Evolutionary conservation across 2,888 invertebrate genomes (phyloP).

Genomic region (Aphodius granarius): DNA sequence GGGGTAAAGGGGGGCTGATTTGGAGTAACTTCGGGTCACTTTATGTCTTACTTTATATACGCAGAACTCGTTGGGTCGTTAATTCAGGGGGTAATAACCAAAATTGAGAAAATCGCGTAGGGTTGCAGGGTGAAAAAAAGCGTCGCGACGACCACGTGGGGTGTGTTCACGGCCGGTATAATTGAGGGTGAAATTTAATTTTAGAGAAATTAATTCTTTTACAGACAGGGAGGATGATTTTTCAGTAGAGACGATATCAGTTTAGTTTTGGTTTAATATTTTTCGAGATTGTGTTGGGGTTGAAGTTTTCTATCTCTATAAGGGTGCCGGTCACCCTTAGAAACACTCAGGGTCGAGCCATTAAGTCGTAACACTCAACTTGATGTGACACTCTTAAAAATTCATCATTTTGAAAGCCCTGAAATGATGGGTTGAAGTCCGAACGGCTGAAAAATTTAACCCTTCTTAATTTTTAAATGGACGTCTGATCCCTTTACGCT

Average conservation of each 20-base stretch:
- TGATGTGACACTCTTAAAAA: not conserved
- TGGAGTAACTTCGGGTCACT: not conserved
- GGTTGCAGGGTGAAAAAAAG: not conserved
- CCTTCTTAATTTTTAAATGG: not conserved
- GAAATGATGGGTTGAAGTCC: not conserved
- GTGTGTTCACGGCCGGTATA: not conserved
- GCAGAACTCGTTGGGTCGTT: constrained; percentile 1
- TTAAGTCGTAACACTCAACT: not conserved
- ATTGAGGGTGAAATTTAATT: not conserved
- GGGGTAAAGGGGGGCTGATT: too few relatives aligned
- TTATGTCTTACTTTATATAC: constrained; percentile 11
- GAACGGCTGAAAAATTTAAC: not conserved
- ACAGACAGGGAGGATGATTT: too few relatives aligned
- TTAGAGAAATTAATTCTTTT: too few relatives aligned
- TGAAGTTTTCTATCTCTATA: not conserved
- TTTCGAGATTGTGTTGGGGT: not conserved
- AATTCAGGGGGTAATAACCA: not conserved
- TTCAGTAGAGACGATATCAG: too few relatives aligned
- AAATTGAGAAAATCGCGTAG: not conserved
- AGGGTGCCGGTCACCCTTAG: not conserved
- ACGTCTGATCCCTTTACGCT: not conserved
- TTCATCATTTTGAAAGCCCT: not conserved
- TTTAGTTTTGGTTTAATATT: too few relatives aligned
- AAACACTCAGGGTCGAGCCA: not conserved
- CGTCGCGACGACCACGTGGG: not conserved